phyloP scores from a whole-genome alignment of 2,888 invertebrate genomes.

The Nemurella pictetii region DNA sequence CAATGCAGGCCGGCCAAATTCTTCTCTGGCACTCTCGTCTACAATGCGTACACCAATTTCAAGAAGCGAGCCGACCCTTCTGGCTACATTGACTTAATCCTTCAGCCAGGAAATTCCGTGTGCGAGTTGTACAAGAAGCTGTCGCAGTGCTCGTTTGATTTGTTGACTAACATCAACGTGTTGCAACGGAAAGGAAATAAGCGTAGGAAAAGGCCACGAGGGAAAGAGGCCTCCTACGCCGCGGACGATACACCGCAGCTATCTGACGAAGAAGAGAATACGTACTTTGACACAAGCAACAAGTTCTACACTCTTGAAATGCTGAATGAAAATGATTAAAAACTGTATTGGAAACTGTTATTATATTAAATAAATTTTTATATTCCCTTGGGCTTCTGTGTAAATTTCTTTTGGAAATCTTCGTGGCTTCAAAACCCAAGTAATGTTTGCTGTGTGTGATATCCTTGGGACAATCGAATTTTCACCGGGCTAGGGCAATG shows the following conservation, averaged over 20 bases:
- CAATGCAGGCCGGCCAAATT: constrained; percentile 62
- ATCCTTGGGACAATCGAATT: too few relatives aligned
- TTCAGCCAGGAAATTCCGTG: constrained; percentile 43
- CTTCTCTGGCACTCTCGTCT: constrained; percentile 75
- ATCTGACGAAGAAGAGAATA: not conserved
- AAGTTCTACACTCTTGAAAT: not conserved
- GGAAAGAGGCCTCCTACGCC: not conserved
- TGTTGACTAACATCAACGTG: constrained; percentile 21
- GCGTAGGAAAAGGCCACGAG: not conserved
- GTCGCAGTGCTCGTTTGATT: not conserved
- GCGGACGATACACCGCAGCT: not conserved
- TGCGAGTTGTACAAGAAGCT: constrained; percentile 14
- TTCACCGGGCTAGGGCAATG: too few relatives aligned
- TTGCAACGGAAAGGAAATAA: constrained; percentile 19
- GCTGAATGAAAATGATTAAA: not conserved
- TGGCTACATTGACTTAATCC: constrained; percentile 54
- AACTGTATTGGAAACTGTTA: not conserved
- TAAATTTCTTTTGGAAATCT: too few relatives aligned
- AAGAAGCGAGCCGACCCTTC: constrained; percentile 59
- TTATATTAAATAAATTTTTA: not conserved
- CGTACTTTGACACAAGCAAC: not conserved
- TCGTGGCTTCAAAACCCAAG: too few relatives aligned
- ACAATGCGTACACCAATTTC: constrained; percentile 69
- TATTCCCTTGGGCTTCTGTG: too few relatives aligned
- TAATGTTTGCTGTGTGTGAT: too few relatives aligned